Evolutionary conservation across 35 echinoderm and acorn worm genomes (phyloP).

Genomic region (Hemicentrotus pulcherrimus): DNA sequence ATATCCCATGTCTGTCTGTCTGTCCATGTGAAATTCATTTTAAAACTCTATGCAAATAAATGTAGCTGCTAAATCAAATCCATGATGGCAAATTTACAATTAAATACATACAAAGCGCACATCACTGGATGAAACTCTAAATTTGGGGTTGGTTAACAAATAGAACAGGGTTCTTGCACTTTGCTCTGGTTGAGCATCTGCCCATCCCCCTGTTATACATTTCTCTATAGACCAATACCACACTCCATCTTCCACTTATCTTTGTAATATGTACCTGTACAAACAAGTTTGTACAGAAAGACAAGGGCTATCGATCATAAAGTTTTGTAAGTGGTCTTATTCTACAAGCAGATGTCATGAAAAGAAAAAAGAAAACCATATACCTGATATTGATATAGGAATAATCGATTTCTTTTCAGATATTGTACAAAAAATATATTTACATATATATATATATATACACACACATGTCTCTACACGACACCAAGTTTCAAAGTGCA

Average conservation of each 20-base stretch:
- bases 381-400: slow-evolving; percentile 32
- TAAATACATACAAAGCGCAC: background rate
- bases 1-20: background rate
- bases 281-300: slow-evolving; percentile 41
- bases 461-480: background rate
- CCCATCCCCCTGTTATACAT: background rate
- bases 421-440: slow-evolving; percentile 29
- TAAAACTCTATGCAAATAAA: background rate
- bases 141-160: too few relatives aligned
- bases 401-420: background rate
- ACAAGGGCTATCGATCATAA: slow-evolving; percentile 13
- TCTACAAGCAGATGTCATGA: background rate
- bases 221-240: background rate
- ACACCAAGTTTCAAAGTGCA: slow-evolving; percentile 33
- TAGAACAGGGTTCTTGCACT: too few relatives aligned
- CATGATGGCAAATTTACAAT: slow-evolving; percentile 11
- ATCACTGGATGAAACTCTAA: too few relatives aligned
- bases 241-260: background rate
- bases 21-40: background rate
- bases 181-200: too few relatives aligned
- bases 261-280: slow-evolving; percentile 15
- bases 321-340: background rate
- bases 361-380: background rate
- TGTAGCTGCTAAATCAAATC: background rate
- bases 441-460: slow-evolving; percentile 34